Evolutionary conservation across 2,797 vertebrate species (phyloP), one percentile per base, ranked within the genome.

Genomic region (Siniperca undulata): DNA sequence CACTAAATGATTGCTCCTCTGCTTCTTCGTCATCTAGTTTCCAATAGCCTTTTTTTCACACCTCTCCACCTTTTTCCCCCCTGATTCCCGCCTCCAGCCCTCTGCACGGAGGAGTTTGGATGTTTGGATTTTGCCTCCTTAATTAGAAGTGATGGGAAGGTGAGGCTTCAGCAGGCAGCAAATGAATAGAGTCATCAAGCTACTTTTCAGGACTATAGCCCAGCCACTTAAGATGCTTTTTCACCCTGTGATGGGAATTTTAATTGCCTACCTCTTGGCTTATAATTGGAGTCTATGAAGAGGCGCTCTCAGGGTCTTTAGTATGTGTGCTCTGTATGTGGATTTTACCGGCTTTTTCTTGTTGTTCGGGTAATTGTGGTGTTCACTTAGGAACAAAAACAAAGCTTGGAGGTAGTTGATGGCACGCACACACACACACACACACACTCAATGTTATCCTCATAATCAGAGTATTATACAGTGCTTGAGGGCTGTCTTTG

Each of bases 171-270:
- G 90, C 91, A 89, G 90, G 83, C 91, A 90, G 90, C 87, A 94
- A 94, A 94, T 94, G 93, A 94, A 95, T 94, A 91, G 93, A 95
- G 93, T 93, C 94, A 94, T 95, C 94, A 94, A 93, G 92, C 93
- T 91, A 92, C 93, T 93, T 93, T 92, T 94, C 92, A 92, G 86
- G 78, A 88, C 91, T 88, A 81, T 86, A 93, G 88, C 92, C 88
- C 90, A 86, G 91, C 90, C 92, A 94, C 92, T 94, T 93, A 93
- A 91, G 91, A 92, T 0, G 81, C 91, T 92, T 91, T 94, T 92
- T 95, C 92, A 91, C 82, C 74, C 85, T 82, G 91, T 90, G 93
- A 93, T 93, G 93, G 93, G 92, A 92, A 92, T 90, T 95, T 94
- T 94, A 95, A 95, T 95, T 94, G 93, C 91, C 86, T 92, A 83